Evolutionary conservation across 2,797 vertebrate species (phyloP), one percentile per base, ranked within the genome.

Genomic region (Sarcophilus harrisii): DNA sequence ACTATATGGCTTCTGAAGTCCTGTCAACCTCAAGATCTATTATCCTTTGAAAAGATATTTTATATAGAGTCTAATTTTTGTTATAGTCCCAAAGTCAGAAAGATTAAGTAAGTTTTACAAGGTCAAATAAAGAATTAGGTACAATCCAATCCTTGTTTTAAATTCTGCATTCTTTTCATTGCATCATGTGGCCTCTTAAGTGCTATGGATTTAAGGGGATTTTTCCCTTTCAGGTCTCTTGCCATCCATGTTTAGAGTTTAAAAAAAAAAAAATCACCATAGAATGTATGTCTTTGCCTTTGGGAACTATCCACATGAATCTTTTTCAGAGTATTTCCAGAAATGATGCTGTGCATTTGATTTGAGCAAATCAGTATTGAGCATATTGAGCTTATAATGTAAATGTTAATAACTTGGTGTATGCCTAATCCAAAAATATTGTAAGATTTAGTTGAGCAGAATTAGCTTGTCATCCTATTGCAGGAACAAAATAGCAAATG

Each of bases 371-470:
- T 12, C 12, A 94, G 8, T 92, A 57, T 14, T 9, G 24, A 45
- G 38, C 92, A 30, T 4, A 55, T 8, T 10, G 5, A 49, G 13
- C 0, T n/a, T 12, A 5, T 24, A 81, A 81, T 24, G 0, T 93
- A 57, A 90, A 30, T 59, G 10, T 94, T 4, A 52, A 92, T 95
- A 89, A 18, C 3, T 89, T 45, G 27, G 9, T 54, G 92, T 97
- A 14, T 45, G 73, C 21, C 38, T 24, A 45, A 81, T 81, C 8
- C 38, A 92, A 92, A 95, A 95, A 94, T 92, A 52, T 57, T 27
- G 89, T 95, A 62, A 66, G 27, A 58, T 3, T 90, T 6, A 49
- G 0, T 38, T 93, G 73, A 94, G 91, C 94, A 91, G 58, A 95
- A 93, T 55, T 57, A 91, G 14, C 32, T 93, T 90, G 32, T 87